Evolutionary conservation across 2,888 invertebrate species (phyloP), one percentile per base, ranked within the genome.

Genomic region (Scelioninae gen. 2): DNA sequence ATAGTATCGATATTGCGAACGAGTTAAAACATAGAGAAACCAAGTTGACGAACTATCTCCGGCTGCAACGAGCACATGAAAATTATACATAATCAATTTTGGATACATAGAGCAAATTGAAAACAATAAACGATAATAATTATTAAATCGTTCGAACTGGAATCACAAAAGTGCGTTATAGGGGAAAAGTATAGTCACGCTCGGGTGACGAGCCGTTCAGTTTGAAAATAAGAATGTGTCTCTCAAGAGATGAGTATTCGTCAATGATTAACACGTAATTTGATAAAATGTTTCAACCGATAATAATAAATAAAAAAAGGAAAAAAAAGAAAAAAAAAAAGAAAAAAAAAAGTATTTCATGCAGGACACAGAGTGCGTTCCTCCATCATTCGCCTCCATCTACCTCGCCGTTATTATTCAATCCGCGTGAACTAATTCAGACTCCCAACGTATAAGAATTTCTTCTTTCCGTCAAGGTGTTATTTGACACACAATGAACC

Each of bases 381-480:
- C 80, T 78, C 76, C 76, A 77, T 76, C 74, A 76, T 75, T 77
- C 73, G 73, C 76, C 74, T 77, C 76, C 75, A 75, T 76, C 77
- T 73, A 74, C 76, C 76, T 73, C 67, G 70, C 70, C 76, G 73
- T 73, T 64, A 75, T 75, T 73, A 78, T 74, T 78, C 76, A 70
- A 72, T 75, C 77, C 77, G 55, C 73, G 70, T 76, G 67, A 70
- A 67, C 71, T 70, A 69, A 76, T 74, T 74, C 72, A 76, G 70
- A 72, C 76, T 75, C 76, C 75, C 74, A 77, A 78, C 75, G 76
- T 74, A 77, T 76, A 82, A 84, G 83, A 81, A 83, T 85, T 84
- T 82, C 84, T 85, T 85, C 84, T 84, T 81, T 84, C 82, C 82
- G 81, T 83, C 80, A 78, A 78, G 80, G 81, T 81, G 84, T 83